Conservation (phyloP, 1,140 invertebrate genomes). For the Panulirus ornatus region DNA sequence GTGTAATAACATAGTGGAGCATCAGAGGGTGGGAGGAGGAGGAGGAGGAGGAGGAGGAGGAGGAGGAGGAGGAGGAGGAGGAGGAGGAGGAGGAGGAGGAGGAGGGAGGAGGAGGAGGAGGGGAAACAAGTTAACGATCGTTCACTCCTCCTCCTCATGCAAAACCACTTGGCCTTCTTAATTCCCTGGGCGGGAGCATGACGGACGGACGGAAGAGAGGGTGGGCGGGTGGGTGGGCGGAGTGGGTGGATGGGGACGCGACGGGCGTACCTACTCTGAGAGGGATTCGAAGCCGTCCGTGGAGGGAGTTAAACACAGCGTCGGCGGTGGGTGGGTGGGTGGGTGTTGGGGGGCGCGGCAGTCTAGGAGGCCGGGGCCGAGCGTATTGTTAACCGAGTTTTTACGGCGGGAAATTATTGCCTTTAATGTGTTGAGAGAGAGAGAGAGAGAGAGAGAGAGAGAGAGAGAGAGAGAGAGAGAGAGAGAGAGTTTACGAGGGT, state of each 20-base stretch:
- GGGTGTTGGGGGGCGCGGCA: too few relatives aligned
- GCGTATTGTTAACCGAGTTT: background rate
- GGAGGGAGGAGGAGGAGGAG: slow-evolving; percentile 19
- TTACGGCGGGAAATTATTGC: background rate
- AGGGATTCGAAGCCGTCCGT: background rate
- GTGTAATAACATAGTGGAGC: too few relatives aligned
- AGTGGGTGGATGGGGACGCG: too few relatives aligned
- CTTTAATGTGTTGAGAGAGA: too few relatives aligned
- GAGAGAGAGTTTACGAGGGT: background rate
- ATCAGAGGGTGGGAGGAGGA: too few relatives aligned
- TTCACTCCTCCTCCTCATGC: background rate
- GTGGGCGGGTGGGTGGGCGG: too few relatives aligned
- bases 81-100: slow-evolving; percentile 25
- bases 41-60: slow-evolving; percentile 17
- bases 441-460: too few relatives aligned
- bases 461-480: too few relatives aligned
- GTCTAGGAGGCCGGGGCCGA: background rate
- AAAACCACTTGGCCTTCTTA: background rate
- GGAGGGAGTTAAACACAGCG: too few relatives aligned
- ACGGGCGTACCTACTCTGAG: background rate
- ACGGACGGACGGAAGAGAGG: too few relatives aligned
- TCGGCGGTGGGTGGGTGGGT: too few relatives aligned
- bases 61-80: slow-evolving; percentile 25
- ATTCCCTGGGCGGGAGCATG: background rate
- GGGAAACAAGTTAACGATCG: background rate